These are phyloP conservation scores for Phylloscopus trochiloides DNA, from an alignment of 2,113 vertebrate genomes.

Conservation along the genomic window DNA sequence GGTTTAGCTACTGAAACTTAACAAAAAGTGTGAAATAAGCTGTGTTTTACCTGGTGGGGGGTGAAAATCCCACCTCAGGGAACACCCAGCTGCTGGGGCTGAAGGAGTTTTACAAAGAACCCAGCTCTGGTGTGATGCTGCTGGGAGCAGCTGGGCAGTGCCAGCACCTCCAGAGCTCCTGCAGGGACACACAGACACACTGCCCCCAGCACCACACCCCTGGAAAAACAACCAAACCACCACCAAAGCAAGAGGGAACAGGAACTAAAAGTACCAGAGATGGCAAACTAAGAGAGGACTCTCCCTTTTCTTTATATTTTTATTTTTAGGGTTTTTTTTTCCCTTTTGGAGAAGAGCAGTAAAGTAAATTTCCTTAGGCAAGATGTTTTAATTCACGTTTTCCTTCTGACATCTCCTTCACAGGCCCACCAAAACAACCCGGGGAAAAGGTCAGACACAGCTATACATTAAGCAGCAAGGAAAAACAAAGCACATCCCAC, in stretches of 20 bases:
- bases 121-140: not conserved
- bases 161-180: not conserved
- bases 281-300: not conserved
- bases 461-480: not conserved
- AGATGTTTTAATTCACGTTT: conserved; percentile 27
- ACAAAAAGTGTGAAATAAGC: not conserved
- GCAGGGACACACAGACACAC: not conserved
- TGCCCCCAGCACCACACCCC: not conserved
- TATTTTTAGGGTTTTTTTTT: not conserved
- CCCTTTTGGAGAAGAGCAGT: not conserved
- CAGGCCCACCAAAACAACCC: not conserved
- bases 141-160: rapidly evolving
- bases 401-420: not conserved
- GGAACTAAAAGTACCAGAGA: not conserved
- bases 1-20: not conserved
- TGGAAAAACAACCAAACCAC: rapidly evolving
- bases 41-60: not conserved
- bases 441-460: not conserved
- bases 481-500: conserved; percentile 18
- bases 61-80: not conserved
- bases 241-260: not conserved
- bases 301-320: not conserved
- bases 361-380: not conserved
- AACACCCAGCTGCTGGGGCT: not conserved
- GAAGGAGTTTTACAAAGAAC: not conserved